phyloP scores from a whole-genome alignment of 2,888 invertebrate species.

The Drosophila ezoana region DNA sequence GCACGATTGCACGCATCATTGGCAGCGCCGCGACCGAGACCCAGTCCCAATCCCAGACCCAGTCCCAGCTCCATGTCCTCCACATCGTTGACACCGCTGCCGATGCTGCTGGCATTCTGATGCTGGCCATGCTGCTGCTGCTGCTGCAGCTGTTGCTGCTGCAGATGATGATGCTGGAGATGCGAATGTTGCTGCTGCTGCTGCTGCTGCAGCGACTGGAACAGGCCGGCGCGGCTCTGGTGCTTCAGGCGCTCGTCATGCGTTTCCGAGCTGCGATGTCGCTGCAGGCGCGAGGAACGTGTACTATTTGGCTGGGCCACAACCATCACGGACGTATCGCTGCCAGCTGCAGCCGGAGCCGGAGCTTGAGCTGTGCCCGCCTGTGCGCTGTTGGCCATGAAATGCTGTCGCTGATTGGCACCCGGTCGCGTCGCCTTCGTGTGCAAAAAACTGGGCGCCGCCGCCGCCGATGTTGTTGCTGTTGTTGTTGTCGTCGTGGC shows the following conservation, averaged over 20 bases:
- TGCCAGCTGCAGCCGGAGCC: slow-evolving; percentile 2
- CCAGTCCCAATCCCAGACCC: slow-evolving; percentile 68
- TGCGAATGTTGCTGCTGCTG: slow-evolving; percentile 76
- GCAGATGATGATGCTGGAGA: slow-evolving; percentile 65
- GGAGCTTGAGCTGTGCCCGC: slow-evolving; percentile 12
- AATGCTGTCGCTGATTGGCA: slow-evolving; percentile 57
- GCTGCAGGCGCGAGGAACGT: slow-evolving; percentile 82
- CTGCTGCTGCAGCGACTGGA: slow-evolving; percentile 81
- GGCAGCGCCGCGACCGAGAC: slow-evolving; percentile 64
- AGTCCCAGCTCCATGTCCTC: slow-evolving; percentile 76
- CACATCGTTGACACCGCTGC: slow-evolving; percentile 56
- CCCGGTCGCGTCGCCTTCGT: slow-evolving; percentile 59
- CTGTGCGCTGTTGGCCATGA: slow-evolving; percentile 36
- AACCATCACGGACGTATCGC: slow-evolving; percentile 46
- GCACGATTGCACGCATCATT: slow-evolving; percentile 67
- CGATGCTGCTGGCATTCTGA: slow-evolving; percentile 61
- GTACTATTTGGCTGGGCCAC: slow-evolving; percentile 44
- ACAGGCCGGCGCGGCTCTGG: slow-evolving; percentile 73
- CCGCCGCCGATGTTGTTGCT: slow-evolving; percentile 12
- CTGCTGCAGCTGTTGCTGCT: slow-evolving; percentile 48
- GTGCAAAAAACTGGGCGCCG: slow-evolving; percentile 73
- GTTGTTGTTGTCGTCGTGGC: slow-evolving; percentile 52
- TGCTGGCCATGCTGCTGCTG: slow-evolving; percentile 65
- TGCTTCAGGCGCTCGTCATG: slow-evolving; percentile 83
- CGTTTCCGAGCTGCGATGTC: slow-evolving; percentile 84